These are phyloP conservation scores for Sphaerophoria taeniata DNA, from an alignment of 2,888 invertebrate genomes.

Conservation along the genomic window DNA sequence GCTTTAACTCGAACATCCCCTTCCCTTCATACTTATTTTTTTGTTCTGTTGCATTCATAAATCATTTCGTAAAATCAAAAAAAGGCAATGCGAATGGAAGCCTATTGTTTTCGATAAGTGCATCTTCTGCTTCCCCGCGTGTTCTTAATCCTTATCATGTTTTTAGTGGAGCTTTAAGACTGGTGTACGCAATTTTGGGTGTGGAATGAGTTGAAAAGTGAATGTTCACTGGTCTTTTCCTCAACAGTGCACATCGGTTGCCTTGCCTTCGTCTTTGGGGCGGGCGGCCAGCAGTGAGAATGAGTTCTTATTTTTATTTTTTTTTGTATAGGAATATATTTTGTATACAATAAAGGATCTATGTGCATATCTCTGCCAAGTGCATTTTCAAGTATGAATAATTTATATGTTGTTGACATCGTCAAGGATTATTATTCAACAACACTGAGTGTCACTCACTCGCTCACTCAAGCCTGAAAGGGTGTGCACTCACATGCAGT, in stretches of 20 bases:
- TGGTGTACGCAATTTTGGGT: too few relatives aligned
- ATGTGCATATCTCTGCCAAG: constrained; percentile 17
- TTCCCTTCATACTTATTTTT: too few relatives aligned
- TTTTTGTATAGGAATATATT: not conserved
- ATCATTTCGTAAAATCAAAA: constrained; percentile 8
- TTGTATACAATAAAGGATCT: not conserved
- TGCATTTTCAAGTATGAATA: constrained; percentile 42
- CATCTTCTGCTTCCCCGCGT: constrained; percentile 13
- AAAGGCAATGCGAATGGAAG: constrained; percentile 1
- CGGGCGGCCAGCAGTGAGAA: too few relatives aligned
- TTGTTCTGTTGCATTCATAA: not conserved
- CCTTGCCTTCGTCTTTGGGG: not conserved
- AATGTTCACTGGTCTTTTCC: constrained; percentile 25
- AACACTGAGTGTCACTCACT: constrained; percentile 44
- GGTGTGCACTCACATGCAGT: constrained; percentile 43
- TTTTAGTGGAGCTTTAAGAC: not conserved
- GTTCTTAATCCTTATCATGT: constrained; percentile 7
- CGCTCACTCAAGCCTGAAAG: constrained; percentile 39
- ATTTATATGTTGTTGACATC: constrained; percentile 35
- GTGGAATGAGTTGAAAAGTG: not conserved
- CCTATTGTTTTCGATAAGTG: constrained; percentile 35
- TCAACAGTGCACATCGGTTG: not conserved
- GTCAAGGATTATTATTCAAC: constrained; percentile 41
- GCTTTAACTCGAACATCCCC: too few relatives aligned
- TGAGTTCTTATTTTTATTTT: not conserved